Percentiles rank a stretch among this genome's conserved stretches.
Evolutionary conservation across 2,113 vertebrate genomes (phyloP).

Genomic region (Mohoua ochrocephala): DNA sequence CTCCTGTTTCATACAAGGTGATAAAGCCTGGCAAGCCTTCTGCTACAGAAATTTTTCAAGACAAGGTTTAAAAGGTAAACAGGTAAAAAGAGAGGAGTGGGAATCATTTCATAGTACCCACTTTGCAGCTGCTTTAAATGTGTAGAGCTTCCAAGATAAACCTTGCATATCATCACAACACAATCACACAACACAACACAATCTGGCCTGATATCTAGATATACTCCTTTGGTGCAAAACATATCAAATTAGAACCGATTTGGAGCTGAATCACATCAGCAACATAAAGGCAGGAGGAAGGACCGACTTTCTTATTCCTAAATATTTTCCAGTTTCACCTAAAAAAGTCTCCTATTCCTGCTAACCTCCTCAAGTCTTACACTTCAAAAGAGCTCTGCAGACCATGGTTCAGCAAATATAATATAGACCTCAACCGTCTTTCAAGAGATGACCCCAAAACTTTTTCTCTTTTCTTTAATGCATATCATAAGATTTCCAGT

Average conservation of each 20-base stretch:
- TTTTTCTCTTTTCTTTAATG: background rate
- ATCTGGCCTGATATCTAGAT: background rate
- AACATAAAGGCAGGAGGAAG: background rate
- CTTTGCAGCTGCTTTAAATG: background rate
- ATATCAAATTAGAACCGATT: background rate
- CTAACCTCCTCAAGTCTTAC: background rate
- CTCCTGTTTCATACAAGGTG: background rate
- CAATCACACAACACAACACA: background rate
- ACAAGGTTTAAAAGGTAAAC: background rate
- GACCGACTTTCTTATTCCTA: background rate
- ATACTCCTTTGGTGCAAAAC: fast-evolving
- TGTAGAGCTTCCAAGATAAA: background rate
- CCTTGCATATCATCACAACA: background rate
- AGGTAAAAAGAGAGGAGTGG: background rate
- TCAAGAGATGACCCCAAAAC: background rate
- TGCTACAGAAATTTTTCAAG: background rate
- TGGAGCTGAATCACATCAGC: background rate
- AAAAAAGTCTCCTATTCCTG: background rate
- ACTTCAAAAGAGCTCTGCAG: background rate
- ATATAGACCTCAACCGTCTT: background rate
- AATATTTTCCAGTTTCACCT: background rate
- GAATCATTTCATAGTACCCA: background rate
- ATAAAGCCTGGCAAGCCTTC: background rate
- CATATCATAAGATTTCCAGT: background rate
- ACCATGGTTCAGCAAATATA: background rate